Evolutionary conservation across 2,113 vertebrate species (phyloP), one percentile per base, ranked within the genome.

Genomic region (Chlorodrepanis virens): DNA sequence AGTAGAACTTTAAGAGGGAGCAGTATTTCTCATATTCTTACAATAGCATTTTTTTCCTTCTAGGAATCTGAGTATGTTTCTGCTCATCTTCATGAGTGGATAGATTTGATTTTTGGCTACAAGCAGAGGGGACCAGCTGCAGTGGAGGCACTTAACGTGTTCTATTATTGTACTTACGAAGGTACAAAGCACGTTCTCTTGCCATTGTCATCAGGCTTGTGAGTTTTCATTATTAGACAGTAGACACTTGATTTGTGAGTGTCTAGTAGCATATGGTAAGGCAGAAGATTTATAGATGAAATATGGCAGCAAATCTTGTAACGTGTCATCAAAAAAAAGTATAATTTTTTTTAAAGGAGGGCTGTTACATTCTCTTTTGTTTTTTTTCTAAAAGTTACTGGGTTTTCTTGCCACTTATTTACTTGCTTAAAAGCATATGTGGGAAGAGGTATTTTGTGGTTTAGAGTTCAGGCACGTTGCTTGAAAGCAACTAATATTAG

Each of bases 121-220:
- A 99, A 99, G 94, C 99, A 99, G 97, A 98, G 98, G 47, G 99
- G 99, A 24, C 98, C 98, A 45, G 99, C 98, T 71, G 99, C 99
- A 11, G 98, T 99, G 74, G 99, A 99, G 80, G 99, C 99, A 0
- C 98, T 99, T 69, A 99, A 99, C 63, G 99, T 99, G 60, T 99
- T 99, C 97, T 99, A 99, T 97, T 99, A 99, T 95, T 99, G 99
- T 97, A 99, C 98, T 79, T 99, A 99, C 3, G 98, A 98, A 98
- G 98, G 98, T 98, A 98, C 71, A 86, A 93, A 72, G 24, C 81
- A 7, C 74, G 14, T 37, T 89, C 20, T 95, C 57, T 50, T 91
- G 64, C 67, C 42, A 44, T 74, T 82, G 64, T 75, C 50, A 50
- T 79, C 61, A 42, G 39, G 11, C 44, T 69, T 57, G 27, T 29